These are phyloP conservation scores for Rhamphomyia laevipes DNA, from an alignment of 2,888 invertebrate species.

Conservation along the genomic window DNA sequence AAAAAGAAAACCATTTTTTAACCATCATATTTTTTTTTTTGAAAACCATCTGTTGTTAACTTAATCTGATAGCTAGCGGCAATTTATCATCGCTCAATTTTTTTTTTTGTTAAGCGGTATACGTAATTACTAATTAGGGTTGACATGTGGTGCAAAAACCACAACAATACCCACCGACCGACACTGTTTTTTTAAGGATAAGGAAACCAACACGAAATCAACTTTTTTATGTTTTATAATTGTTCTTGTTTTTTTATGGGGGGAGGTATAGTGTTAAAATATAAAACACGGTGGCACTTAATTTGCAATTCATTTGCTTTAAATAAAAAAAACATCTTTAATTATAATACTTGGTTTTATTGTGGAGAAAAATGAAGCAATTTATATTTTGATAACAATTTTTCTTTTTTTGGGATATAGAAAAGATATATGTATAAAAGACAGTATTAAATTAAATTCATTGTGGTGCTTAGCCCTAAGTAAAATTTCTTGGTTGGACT, in stretches of 20 bases:
- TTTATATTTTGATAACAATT: too few relatives aligned
- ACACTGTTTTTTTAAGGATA: slow-evolving; percentile 13
- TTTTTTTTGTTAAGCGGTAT: slow-evolving; percentile 15
- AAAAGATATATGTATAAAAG: too few relatives aligned
- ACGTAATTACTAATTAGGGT: slow-evolving; percentile 25
- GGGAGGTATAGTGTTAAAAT: slow-evolving; percentile 12
- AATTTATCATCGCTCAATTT: slow-evolving; percentile 26
- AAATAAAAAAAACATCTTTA: background rate
- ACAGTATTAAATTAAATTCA: too few relatives aligned
- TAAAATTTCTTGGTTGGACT: too few relatives aligned
- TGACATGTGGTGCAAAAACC: slow-evolving; percentile 29
- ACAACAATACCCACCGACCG: slow-evolving; percentile 12
- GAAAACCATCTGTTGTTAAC: slow-evolving; percentile 7
- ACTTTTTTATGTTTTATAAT: slow-evolving; percentile 16
- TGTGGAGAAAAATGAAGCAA: too few relatives aligned
- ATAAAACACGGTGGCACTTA: slow-evolving; percentile 22
- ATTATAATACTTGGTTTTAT: too few relatives aligned
- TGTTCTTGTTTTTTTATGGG: slow-evolving; percentile 9
- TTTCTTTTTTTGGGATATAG: too few relatives aligned
- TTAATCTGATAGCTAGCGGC: slow-evolving; percentile 14
- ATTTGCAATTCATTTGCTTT: slow-evolving; percentile 30
- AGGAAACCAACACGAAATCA: slow-evolving; percentile 10
- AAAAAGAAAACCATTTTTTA: too few relatives aligned
- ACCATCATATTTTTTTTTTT: background rate
- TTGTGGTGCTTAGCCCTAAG: too few relatives aligned